A percentile compares a stretch with the other conserved stretches of the same genome.
These are phyloP conservation scores for Sebastes glaucus DNA, from an alignment of 2,797 vertebrate species.

Conservation along the genomic window DNA sequence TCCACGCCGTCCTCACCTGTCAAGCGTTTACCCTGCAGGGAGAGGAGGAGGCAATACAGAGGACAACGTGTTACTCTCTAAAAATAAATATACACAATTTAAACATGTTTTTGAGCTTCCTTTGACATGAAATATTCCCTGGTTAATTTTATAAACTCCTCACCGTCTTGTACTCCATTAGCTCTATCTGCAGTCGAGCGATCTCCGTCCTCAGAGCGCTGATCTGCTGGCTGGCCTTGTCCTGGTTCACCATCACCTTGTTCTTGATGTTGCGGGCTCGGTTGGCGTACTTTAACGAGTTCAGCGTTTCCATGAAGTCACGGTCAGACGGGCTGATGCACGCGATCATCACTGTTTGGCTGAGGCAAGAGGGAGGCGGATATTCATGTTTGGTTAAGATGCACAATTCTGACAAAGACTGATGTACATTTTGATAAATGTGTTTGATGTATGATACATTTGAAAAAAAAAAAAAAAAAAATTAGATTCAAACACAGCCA, in stretches of 20 bases:
- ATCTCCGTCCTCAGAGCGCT: conserved; percentile 92
- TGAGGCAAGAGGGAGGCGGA: conserved; percentile 50
- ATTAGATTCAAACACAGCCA: no score
- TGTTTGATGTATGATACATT: no score
- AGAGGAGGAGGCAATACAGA: not conserved
- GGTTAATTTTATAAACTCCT: not conserved
- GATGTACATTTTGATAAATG: no score
- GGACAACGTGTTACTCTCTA: not conserved
- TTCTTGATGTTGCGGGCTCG: conserved; percentile 97
- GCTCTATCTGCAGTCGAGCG: conserved; percentile 93
- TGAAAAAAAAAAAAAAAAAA: no score
- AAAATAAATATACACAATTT: not conserved
- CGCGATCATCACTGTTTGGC: conserved; percentile 96
- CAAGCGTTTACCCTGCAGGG: conserved; percentile 90
- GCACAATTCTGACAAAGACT: not conserved
- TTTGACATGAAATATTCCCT: not conserved
- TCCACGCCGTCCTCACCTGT: conserved; percentile 93
- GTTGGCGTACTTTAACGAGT: conserved; percentile 94
- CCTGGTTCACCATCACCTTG: conserved; percentile 95
- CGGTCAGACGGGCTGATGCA: conserved; percentile 95
- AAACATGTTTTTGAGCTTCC: not conserved
- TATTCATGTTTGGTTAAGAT: not conserved
- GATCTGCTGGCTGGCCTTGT: conserved; percentile 95
- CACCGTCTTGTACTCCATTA: conserved; percentile 96
- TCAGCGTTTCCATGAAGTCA: conserved; percentile 98